Evolutionary conservation across 2,888 invertebrate species (phyloP).

Genomic region (Entomobrya proxima): DNA sequence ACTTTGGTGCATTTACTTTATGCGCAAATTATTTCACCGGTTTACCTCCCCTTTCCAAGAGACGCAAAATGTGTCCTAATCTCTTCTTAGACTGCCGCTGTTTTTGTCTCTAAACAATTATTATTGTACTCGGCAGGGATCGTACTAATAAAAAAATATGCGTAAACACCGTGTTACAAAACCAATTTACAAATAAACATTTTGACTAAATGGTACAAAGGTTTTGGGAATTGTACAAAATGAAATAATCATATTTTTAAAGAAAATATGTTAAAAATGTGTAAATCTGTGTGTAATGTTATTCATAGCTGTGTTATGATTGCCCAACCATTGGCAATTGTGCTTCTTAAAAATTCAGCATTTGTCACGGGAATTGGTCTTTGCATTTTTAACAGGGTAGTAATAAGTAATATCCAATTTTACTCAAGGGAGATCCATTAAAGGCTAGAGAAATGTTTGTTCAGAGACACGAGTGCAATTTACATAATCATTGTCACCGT

Average conservation of each 20-base stretch:
- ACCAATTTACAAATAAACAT: too few species aligned
- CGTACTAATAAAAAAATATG: not conserved
- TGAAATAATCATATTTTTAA: too few species aligned
- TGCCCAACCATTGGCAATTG: too few species aligned
- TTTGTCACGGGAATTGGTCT: not conserved
- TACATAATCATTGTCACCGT: conserved; percentile 11
- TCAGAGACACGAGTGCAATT: not conserved
- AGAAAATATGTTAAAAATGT: not conserved
- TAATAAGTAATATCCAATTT: not conserved
- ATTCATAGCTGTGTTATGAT: not conserved
- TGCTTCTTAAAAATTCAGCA: not conserved
- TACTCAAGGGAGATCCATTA: not conserved
- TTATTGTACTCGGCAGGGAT: not conserved
- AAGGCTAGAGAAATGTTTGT: not conserved
- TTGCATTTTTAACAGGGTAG: not conserved
- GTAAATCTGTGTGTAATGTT: not conserved
- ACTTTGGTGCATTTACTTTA: not conserved
- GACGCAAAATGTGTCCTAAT: not conserved
- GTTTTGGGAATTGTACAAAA: not conserved
- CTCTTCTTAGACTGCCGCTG: not conserved
- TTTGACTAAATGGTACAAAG: too few species aligned
- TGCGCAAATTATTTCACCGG: not conserved
- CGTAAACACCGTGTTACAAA: too few species aligned
- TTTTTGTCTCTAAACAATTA: not conserved
- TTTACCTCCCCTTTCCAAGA: too few species aligned